Base-by-base conservation (phyloP, 2,888 invertebrate species). In the Caenorhabditis sulstoni region DNA sequence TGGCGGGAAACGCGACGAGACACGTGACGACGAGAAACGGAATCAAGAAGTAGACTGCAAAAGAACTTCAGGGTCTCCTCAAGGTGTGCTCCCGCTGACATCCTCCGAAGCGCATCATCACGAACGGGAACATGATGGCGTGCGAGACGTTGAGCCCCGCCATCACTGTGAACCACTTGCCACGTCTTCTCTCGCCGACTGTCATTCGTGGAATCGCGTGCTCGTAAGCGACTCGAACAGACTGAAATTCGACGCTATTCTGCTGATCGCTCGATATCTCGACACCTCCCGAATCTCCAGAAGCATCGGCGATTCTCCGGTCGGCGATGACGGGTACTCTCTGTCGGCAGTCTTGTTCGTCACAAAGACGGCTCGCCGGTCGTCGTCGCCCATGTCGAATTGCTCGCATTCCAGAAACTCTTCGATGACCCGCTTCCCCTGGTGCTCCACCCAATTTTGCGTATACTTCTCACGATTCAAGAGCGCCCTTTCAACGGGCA, bases 91-190 rank as follows among this genome's bases (percentile, higher is more conserved):
- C 7, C 29, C 29, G 44, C 67, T 41, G 16, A 66, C 66, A 66
- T 20, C 57, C 66, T 35, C 66, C 66, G 35, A 35, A 66, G 44
- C 66, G 53, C 66, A 66, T 66, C 66, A 66, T 66, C 1, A 66
- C 47, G 35, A 66, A 47, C 35, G 66, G 18, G 12, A 66, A 47
- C 3, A 12, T 20, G 12, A 66, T 55, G 7, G 55, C 35, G 35
- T 66, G 44, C 2, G 66, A 66, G n/a, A 55, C 23, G 16, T 55
- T 66, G 11, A 57, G 7, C 1, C 55, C 55, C 11, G 66, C 66
- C 55, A 66, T 66, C 12, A 57, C 7, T n/a, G 57, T 45, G n/a
- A 66, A 57, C 18, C 20, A 66, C 1, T 12, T 18, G 16, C 66
- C 66, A n/a, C 55, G 45, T 22, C 0, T 14, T 16, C 44, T 14